Evolutionary conservation across 2,888 invertebrate genomes (phyloP), one percentile per base, ranked within the genome.

Genomic region (Lottia scabra): DNA sequence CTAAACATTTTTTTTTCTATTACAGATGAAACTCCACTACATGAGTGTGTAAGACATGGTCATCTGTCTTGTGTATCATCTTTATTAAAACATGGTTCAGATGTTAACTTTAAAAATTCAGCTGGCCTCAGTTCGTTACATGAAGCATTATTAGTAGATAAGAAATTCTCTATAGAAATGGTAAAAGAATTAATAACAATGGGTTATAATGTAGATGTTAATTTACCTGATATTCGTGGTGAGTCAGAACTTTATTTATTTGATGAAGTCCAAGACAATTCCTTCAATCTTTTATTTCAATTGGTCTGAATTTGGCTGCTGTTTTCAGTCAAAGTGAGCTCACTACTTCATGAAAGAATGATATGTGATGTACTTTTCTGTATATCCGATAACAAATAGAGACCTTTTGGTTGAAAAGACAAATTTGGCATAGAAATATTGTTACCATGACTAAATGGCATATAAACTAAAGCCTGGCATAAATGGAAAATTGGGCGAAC

Each of bases 21-120:
- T 76, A 8, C 66, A 87, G 85, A 82, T 56, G 85, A 87, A 45
- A 88, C 88, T 0, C 87, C 88, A 1, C 80, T 88, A 13, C 88
- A 88, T 76, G 86, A 87, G 70, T 86, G 87, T 80, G 85, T 88
- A 6, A 80, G 79, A n/a, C 81, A 84, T 67, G 83, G 84, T 27
- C 81, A 87, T 83, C 73, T 81, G 26, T 78, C 81, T 26, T 87
- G 87, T 77, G 81, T 88, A 3, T 65, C 66, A 38, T 83, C 84
- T 38, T 74, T 88, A 43, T 77, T 88, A 43, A 68, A 77, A 6
- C 83, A 81, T 45, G 88, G 88, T 4, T 87, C 88, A 0, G 88
- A 88, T 77, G 87, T 86, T 8, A 87, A 87, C 76, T 85, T 86
- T 69, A 68, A 79, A 6, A 87, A 87, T 72, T 66, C 77, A 26